A percentile compares a stretch with the other conserved stretches of the same genome.
phyloP scores from a whole-genome alignment of 2,888 invertebrate species.

The Mythimna lalbum region DNA sequence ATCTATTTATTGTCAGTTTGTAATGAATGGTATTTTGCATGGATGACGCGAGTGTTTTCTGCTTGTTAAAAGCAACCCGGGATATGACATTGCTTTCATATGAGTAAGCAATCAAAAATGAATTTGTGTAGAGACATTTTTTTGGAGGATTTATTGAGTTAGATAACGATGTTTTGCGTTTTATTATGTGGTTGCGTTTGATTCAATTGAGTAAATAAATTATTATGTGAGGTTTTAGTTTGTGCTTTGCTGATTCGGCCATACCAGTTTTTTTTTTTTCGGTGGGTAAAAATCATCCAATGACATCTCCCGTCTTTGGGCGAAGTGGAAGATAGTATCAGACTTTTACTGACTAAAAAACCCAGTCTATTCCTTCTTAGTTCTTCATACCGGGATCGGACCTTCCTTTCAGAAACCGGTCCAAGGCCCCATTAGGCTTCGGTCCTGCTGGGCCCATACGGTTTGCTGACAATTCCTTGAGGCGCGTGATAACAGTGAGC shows the following conservation, averaged over 20 bases:
- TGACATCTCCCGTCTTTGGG: too few relatives aligned
- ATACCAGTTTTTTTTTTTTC: too few relatives aligned
- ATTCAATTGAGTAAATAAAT: constrained; percentile 5
- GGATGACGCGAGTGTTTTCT: constrained; percentile 80
- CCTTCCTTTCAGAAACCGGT: too few relatives aligned
- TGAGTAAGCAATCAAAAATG: constrained; percentile 81
- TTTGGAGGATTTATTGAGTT: constrained; percentile 66
- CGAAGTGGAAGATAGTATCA: too few relatives aligned
- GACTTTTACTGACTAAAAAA: too few relatives aligned
- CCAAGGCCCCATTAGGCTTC: too few relatives aligned
- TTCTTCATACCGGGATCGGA: too few relatives aligned
- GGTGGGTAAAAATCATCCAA: too few relatives aligned
- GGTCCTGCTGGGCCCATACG: too few relatives aligned
- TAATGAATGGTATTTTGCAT: constrained; percentile 88
- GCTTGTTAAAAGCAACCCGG: constrained; percentile 78
- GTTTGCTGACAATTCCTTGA: too few relatives aligned
- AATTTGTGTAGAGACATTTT: constrained; percentile 72
- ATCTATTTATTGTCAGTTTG: constrained; percentile 88
- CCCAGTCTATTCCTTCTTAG: too few relatives aligned
- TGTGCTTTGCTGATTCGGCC: neutral
- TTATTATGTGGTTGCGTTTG: constrained; percentile 35
- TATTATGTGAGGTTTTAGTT: neutral
- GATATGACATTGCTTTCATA: constrained; percentile 78
- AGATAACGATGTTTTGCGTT: constrained; percentile 63
- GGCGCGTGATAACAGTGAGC: too few relatives aligned